Conservation (phyloP, 2,797 vertebrate genomes). For the Streptopelia turtur region DNA sequence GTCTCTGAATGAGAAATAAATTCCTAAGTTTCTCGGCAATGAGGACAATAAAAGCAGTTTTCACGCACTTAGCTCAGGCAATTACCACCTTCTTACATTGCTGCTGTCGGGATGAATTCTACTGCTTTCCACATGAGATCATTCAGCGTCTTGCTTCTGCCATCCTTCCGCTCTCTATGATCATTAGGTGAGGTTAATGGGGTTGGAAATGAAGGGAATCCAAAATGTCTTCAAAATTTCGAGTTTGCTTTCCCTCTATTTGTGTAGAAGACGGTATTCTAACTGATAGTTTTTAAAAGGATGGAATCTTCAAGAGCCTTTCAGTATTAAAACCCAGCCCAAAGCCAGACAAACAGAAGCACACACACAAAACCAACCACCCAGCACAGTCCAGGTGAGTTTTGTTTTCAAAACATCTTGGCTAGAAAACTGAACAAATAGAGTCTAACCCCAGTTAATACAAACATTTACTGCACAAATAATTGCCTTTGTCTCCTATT, state of each 20-base stretch:
- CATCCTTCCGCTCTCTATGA: not conserved
- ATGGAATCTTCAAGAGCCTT: not conserved
- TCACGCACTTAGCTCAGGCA: not conserved
- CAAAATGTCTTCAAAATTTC: not conserved
- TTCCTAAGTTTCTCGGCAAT: not conserved
- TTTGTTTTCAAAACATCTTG: not conserved
- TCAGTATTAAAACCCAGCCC: not conserved
- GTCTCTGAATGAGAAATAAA: not conserved
- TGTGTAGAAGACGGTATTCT: not conserved
- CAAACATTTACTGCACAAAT: not conserved
- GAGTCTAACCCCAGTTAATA: not conserved
- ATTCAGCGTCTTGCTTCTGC: not conserved
- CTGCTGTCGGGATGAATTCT: slow-evolving; percentile 37
- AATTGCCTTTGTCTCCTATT: not conserved
- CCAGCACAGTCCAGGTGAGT: not conserved
- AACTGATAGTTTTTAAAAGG: not conserved
- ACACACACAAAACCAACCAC: too few species aligned
- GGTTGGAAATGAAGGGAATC: slow-evolving; percentile 44
- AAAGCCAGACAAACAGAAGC: too few species aligned
- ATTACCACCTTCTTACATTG: not conserved
- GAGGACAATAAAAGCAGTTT: slow-evolving; percentile 34
- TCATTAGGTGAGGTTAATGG: slow-evolving; percentile 31
- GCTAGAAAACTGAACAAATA: not conserved
- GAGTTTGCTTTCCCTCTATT: not conserved
- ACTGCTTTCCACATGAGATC: slow-evolving; percentile 34